phyloP scores from a whole-genome alignment of 2,888 invertebrate species.

The Epiblema foenella region DNA sequence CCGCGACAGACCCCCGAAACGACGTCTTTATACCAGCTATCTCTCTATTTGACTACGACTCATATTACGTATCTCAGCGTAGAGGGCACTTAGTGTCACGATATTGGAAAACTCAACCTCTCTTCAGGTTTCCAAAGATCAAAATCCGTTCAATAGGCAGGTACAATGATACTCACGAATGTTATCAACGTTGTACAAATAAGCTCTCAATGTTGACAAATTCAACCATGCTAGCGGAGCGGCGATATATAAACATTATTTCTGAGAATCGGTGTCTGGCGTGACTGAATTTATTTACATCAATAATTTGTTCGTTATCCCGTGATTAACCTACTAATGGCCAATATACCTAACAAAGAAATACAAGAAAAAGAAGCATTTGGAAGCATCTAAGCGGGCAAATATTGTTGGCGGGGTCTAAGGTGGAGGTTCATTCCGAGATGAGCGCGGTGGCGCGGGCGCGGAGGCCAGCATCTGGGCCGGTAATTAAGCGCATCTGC shows the following conservation, averaged over 20 bases:
- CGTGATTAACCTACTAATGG: constrained; percentile 66
- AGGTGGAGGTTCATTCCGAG: constrained; percentile 77
- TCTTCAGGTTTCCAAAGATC: constrained; percentile 50
- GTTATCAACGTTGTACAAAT: constrained; percentile 40
- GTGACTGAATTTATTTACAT: constrained; percentile 55
- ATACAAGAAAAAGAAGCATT: constrained; percentile 68
- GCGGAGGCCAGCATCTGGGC: constrained; percentile 76
- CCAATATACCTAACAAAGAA: constrained; percentile 57
- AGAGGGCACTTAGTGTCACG: constrained; percentile 71
- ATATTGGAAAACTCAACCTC: constrained; percentile 74
- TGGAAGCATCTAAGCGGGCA: constrained; percentile 67
- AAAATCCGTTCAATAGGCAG: constrained; percentile 47
- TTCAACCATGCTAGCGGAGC: constrained; percentile 23
- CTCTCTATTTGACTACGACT: constrained; percentile 79
- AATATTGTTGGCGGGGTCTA: constrained; percentile 67
- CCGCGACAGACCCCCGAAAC: constrained; percentile 64
- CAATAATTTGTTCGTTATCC: constrained; percentile 64
- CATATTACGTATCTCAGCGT: constrained; percentile 65
- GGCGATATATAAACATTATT: constrained; percentile 35
- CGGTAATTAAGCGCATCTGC: constrained; percentile 85
- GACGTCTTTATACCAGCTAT: constrained; percentile 76
- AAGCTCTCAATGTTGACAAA: constrained; percentile 31
- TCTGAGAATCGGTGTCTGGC: constrained; percentile 53
- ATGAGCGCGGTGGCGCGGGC: constrained; percentile 66
- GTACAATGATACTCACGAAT: constrained; percentile 50